A percentile compares a stretch with the other conserved stretches of the same genome.
Evolutionary conservation across 2,888 invertebrate genomes (phyloP).

Genomic region (Leptopilina syphax): DNA sequence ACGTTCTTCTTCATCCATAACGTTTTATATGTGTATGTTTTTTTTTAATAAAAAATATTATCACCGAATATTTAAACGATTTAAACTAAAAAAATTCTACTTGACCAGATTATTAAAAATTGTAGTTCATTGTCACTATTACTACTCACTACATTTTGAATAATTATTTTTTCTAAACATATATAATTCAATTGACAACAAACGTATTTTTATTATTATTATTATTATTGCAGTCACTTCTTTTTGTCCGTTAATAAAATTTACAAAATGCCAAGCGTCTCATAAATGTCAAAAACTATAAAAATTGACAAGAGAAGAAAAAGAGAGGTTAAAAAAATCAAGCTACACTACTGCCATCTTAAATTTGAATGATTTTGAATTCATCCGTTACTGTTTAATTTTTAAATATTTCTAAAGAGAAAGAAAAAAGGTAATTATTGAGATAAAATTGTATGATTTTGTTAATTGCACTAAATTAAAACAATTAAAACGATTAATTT

Average conservation of each 20-base stretch:
- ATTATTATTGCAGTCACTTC: slow-evolving; percentile 23
- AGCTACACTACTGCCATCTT: slow-evolving; percentile 6
- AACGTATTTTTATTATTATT: slow-evolving; percentile 27
- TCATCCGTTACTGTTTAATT: too few relatives aligned
- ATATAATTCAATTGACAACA: neutral
- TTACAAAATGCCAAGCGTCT: slow-evolving; percentile 43
- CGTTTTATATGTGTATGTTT: slow-evolving; percentile 22
- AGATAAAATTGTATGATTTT: too few relatives aligned
- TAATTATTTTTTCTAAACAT: neutral
- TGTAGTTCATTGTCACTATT: neutral
- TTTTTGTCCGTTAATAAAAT: slow-evolving; percentile 42
- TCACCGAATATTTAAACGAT: slow-evolving; percentile 11
- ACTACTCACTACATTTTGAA: neutral
- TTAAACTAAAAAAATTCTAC: neutral
- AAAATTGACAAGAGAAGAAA: slow-evolving; percentile 22
- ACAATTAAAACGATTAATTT: too few relatives aligned
- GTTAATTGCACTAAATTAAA: too few relatives aligned
- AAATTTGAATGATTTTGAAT: too few relatives aligned
- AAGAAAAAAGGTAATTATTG: too few relatives aligned
- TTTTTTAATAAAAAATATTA: neutral
- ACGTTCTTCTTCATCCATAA: slow-evolving; percentile 69
- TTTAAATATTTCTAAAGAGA: too few relatives aligned
- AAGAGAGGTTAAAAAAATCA: slow-evolving; percentile 16
- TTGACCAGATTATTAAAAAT: slow-evolving; percentile 6
- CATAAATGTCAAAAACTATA: slow-evolving; percentile 26